Conservation (phyloP, 2,113 vertebrate genomes). For the Zosterops pallidus region DNA sequence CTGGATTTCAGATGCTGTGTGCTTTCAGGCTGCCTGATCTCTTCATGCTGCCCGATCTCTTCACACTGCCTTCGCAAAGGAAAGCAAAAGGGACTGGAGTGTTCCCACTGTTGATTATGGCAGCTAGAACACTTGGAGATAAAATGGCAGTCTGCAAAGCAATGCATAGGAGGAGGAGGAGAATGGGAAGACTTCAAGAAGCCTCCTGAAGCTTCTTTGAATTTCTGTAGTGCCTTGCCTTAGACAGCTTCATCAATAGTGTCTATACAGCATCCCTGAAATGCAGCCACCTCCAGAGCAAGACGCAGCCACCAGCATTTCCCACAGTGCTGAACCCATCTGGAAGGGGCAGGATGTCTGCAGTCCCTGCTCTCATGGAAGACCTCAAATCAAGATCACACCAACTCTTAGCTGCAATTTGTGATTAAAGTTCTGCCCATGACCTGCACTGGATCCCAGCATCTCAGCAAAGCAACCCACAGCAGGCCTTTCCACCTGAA, state of each 20-base stretch:
- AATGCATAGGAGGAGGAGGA: not conserved
- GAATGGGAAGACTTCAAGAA: not conserved
- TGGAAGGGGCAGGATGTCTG: not conserved
- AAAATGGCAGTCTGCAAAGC: not conserved
- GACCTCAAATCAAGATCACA: not conserved
- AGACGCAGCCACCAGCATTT: not conserved
- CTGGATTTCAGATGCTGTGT: not conserved
- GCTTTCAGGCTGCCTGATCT: not conserved
- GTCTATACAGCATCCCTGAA: not conserved
- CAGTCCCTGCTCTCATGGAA: not conserved
- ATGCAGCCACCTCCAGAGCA: accelerated
- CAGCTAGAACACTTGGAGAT: not conserved
- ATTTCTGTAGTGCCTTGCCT: not conserved
- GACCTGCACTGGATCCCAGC: not conserved
- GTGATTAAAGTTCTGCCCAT: not conserved
- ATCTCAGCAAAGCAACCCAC: not conserved
- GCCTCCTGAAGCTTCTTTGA: slow-evolving; percentile 34
- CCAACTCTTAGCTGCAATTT: not conserved
- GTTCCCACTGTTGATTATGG: not conserved
- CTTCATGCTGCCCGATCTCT: not conserved
- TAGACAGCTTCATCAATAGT: not conserved
- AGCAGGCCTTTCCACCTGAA: not conserved
- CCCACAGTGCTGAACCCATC: accelerated
- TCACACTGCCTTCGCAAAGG: not conserved
- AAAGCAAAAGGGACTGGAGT: not conserved